Percentiles rank a stretch among this genome's conserved stretches.
Evolutionary conservation across 2,113 vertebrate genomes (phyloP).

Genomic region (Neogobius melanostomus): DNA sequence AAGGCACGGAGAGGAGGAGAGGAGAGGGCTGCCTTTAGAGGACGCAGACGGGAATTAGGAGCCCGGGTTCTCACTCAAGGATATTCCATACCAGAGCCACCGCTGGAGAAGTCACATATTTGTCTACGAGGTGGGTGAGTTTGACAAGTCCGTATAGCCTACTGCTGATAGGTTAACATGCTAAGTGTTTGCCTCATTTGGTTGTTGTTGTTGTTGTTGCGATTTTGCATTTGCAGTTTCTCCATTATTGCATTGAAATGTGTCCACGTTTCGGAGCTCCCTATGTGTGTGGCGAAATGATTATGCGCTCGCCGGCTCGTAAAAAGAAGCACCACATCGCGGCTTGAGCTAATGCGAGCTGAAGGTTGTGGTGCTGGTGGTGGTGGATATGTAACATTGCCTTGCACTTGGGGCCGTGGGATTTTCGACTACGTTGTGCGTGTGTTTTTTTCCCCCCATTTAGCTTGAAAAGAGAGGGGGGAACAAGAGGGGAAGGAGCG

Average conservation of each 20-base stretch:
- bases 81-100: slow-evolving; percentile 70
- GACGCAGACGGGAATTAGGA: slow-evolving; percentile 29
- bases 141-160: background rate
- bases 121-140: slow-evolving; percentile 67
- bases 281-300: slow-evolving; percentile 6
- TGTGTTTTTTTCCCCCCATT: background rate
- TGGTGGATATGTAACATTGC: slow-evolving; percentile 4
- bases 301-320: slow-evolving; percentile 2
- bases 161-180: background rate
- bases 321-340: slow-evolving; percentile 21
- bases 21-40: background rate
- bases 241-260: background rate
- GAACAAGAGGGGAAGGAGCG: slow-evolving; percentile 26
- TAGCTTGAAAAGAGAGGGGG: slow-evolving; percentile 33
- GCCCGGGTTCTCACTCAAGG: slow-evolving; percentile 77
- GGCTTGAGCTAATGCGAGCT: slow-evolving; percentile 31
- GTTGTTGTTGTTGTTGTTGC: no score
- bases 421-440: slow-evolving; percentile 21
- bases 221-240: background rate
- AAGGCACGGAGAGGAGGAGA: background rate
- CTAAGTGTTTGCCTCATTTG: background rate
- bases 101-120: slow-evolving; percentile 50
- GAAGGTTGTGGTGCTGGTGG: background rate
- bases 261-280: background rate
- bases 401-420: slow-evolving; percentile 47